These are phyloP conservation scores for Microcebus griseorufus DNA, from an alignment of 2,113 vertebrate species.

Conservation along the genomic window DNA sequence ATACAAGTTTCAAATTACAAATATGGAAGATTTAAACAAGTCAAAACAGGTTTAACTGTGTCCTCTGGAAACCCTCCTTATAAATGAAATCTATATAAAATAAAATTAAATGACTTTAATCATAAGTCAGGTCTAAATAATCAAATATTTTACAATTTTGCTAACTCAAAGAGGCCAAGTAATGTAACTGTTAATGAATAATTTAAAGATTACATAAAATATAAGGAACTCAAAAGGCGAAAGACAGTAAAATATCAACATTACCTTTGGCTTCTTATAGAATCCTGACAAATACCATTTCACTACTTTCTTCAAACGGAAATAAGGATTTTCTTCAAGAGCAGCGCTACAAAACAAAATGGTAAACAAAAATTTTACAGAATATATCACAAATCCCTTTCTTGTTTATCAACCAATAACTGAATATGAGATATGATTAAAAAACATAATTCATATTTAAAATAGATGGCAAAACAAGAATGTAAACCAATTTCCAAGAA, in stretches of 20 bases:
- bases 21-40: constrained; percentile 33
- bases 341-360: constrained; percentile 89
- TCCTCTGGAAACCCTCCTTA: neutral
- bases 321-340: constrained; percentile 96
- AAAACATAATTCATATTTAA: constrained; percentile 56
- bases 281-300: constrained; percentile 99
- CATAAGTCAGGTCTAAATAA: constrained; percentile 1
- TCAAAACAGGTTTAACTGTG: neutral
- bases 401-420: neutral
- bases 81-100: constrained; percentile 3
- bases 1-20: constrained; percentile 34
- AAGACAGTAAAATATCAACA: constrained; percentile 46
- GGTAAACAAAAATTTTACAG: neutral
- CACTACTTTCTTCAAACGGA: constrained; percentile 97
- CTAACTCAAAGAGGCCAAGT: neutral
- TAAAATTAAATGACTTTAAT: constrained; percentile 38
- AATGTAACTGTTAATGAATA: constrained; percentile 22
- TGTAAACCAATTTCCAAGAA: neutral
- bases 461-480: constrained; percentile 28
- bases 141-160: constrained; percentile 20
- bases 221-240: neutral
- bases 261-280: constrained; percentile 99
- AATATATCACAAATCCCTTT: constrained; percentile 6
- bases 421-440: neutral
- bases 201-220: constrained; percentile 9